Conservation (phyloP, 2,888 invertebrate species). For the Mythimna loreyi region DNA sequence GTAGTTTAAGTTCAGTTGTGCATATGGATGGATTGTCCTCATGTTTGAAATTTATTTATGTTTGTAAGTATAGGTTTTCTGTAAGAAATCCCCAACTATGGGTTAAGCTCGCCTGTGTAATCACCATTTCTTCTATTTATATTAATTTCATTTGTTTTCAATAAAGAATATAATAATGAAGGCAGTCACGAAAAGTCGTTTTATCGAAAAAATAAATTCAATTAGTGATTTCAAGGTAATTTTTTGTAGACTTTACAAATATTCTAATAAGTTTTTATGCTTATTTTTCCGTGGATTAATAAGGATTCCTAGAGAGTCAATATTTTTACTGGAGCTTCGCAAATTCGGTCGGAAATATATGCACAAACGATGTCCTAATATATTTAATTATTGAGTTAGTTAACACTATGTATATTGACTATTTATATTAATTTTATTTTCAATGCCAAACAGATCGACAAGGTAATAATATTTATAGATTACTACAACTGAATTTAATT, state of each 20-base stretch:
- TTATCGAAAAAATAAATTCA: not conserved
- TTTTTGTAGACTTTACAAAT: conserved; percentile 28
- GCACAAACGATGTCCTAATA: conserved; percentile 25
- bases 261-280: not conserved
- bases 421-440: conserved; percentile 1
- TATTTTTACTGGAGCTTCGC: conserved; percentile 10
- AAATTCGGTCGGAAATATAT: conserved; percentile 4
- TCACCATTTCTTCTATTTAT: too few species aligned
- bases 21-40: too few species aligned
- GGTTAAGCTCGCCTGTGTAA: too few species aligned
- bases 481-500: not conserved
- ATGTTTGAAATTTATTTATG: too few species aligned
- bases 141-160: too few species aligned
- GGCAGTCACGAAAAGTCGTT: not conserved
- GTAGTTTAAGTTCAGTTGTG: too few species aligned
- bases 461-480: too few species aligned
- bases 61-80: too few species aligned
- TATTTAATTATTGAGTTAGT: not conserved
- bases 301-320: conserved; percentile 16
- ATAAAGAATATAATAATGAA: too few species aligned
- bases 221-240: conserved; percentile 37
- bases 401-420: not conserved
- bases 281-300: not conserved
- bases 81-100: too few species aligned
- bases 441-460: conserved; percentile 7